A percentile compares a stretch with the other conserved stretches of the same genome.
phyloP scores from a whole-genome alignment of 2,888 invertebrate species.

The Drosophila melanocephala region DNA sequence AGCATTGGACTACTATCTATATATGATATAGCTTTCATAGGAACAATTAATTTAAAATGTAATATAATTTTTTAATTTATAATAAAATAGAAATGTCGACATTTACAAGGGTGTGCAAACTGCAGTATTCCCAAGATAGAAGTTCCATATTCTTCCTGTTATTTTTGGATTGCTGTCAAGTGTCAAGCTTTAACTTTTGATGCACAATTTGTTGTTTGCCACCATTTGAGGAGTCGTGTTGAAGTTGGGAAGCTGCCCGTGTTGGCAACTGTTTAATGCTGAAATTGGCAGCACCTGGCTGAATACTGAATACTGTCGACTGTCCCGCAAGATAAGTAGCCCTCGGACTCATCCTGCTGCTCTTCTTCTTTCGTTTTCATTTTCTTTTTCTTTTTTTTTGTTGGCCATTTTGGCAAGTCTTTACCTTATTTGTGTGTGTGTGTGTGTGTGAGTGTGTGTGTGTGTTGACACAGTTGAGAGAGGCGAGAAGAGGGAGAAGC shows the following conservation, averaged over 20 bases:
- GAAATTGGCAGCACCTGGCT: conserved; percentile 78
- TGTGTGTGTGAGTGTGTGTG: background rate
- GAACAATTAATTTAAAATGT: background rate
- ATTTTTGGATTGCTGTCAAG: conserved; percentile 47
- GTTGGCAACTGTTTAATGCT: conserved; percentile 68
- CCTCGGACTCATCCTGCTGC: conserved; percentile 30
- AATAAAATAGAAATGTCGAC: background rate
- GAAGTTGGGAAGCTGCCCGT: conserved; percentile 22
- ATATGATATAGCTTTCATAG: no score
- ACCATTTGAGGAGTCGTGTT: conserved; percentile 9
- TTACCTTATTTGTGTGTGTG: conserved; percentile 26
- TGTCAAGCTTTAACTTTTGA: conserved; percentile 76
- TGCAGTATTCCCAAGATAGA: background rate
- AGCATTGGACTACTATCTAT: background rate
- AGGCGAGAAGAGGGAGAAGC: conserved; percentile 21
- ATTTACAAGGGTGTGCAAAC: background rate
- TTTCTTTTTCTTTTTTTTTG: conserved; percentile 30
- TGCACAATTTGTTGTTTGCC: conserved; percentile 75
- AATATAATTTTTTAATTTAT: background rate
- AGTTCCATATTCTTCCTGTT: no score
- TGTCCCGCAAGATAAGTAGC: conserved; percentile 71
- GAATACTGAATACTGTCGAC: conserved; percentile 33
- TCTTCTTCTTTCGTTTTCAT: conserved; percentile 3
- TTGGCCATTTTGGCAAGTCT: conserved; percentile 21
- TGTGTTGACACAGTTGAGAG: conserved; percentile 42